Evolutionary conservation across 1,140 invertebrate genomes (phyloP), one percentile per base, ranked within the genome.

Genomic region (Seison nebaliae): DNA sequence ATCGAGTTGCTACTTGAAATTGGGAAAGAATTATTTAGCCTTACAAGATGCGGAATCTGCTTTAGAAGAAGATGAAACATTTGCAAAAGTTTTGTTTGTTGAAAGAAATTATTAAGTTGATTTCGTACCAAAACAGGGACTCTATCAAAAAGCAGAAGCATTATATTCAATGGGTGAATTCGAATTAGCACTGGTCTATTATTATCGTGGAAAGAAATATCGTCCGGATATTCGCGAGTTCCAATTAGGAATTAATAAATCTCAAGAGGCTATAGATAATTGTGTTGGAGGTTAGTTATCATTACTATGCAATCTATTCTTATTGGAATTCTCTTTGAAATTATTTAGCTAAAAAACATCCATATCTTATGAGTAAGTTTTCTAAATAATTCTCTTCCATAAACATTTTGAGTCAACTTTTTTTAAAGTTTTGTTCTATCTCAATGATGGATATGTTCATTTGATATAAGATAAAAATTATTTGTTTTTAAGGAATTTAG

Each of bases 251-350:
- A 73, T 88, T 1, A 76, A 84, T 49, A 88, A 88, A 54, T 75
- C 75, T 0, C 74, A 81, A 55, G 76, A 86, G 53, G 80, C 80
- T 3, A 88, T 91, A 43, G 71, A 79, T 55, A 84, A 81, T 50
- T 74, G 78, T 6, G 74, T 88, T 31, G 77, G 79, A 46, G 53
- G 69, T 70, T 44, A 50, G 50, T 49, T 21, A n/a, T 37, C 8
- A 38, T n/a, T n/a, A n/a, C 9, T 24, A 9, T 18, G 20, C 18
- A 11, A 36, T 16, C 9, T 20, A 16, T n/a, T 17, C 12, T 28
- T n/a, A 30, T 8, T 24, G 9, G 9, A 26, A 9, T 20, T 30
- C 17, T 17, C 3, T 16, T 16, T 2, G 14, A 12, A 31, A 4
- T 38, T 3, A 17, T 38, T 26, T 2, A 26, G 2, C 24, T 11